Evolutionary conservation across 2,113 vertebrate species (phyloP).

Genomic region (Myotis yumanensis): DNA sequence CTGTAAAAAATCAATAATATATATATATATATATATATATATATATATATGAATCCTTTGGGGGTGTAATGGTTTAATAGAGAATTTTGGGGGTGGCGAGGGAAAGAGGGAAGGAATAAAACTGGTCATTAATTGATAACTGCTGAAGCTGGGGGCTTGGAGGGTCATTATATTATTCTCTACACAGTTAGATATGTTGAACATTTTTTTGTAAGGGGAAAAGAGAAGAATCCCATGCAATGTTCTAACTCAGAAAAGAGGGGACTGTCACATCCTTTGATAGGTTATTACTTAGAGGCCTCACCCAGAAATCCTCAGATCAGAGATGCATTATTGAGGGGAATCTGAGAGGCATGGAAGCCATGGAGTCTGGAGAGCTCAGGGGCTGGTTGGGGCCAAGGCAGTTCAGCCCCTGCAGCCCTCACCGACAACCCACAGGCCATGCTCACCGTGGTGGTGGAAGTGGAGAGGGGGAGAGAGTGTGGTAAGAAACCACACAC

Average conservation of each 20-base stretch:
- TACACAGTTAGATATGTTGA: neutral
- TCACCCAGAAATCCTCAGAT: neutral
- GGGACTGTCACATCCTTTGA: neutral
- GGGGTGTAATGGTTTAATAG: no score
- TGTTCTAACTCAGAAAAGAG: conserved; percentile 2
- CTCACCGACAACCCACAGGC: neutral
- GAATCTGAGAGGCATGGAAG: conserved; percentile 43
- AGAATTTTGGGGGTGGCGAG: neutral
- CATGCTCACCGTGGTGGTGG: conserved; percentile 29
- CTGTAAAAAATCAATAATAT: no score
- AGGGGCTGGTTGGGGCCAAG: neutral
- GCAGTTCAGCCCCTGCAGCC: neutral
- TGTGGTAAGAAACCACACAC: conserved; percentile 36
- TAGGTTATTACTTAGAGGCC: neutral
- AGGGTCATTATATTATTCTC: neutral
- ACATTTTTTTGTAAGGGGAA: neutral
- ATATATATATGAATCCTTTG: neutral
- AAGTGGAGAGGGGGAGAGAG: neutral
- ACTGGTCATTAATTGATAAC: neutral
- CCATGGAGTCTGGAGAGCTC: neutral
- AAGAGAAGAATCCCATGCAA: neutral
- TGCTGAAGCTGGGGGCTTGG: neutral
- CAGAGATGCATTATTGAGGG: conserved; percentile 69
- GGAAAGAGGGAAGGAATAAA: neutral
- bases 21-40: no score